Percentiles rank a stretch among this genome's conserved stretches.
phyloP scores from a whole-genome alignment of 2,888 invertebrate genomes.

The Apamea sordens region DNA sequence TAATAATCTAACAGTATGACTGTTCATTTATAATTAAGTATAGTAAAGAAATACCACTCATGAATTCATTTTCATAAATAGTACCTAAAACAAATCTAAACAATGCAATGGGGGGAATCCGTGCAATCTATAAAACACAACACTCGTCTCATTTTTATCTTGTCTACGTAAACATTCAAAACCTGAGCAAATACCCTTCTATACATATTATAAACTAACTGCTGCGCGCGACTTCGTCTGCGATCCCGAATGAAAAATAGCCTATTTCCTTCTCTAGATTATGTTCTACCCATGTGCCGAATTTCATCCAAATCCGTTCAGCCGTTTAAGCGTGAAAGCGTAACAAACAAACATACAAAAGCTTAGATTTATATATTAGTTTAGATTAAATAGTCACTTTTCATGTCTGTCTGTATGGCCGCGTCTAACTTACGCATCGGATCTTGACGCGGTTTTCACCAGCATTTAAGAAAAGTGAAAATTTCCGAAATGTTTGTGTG shows the following conservation, averaged over 20 bases:
- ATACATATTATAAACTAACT: background rate
- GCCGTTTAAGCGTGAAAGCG: too few species aligned
- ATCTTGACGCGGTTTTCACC: background rate
- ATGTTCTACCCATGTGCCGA: too few species aligned
- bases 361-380: too few species aligned
- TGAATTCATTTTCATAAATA: constrained; percentile 5
- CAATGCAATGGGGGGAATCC: constrained; percentile 16
- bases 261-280: background rate
- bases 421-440: background rate
- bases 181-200: background rate
- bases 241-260: background rate
- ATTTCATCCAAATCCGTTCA: too few species aligned
- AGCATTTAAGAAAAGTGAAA: background rate
- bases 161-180: constrained; percentile 28
- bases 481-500: background rate
- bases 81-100: constrained; percentile 12
- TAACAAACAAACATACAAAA: too few species aligned
- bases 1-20: too few species aligned
- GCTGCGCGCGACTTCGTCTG: background rate
- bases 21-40: background rate
- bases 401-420: background rate
- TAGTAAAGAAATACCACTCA: background rate
- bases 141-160: constrained; percentile 38
- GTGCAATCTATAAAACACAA: constrained; percentile 35
- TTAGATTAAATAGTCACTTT: background rate